Percentiles rank a stretch among this genome's conserved stretches.
Conservation (phyloP, 2,888 invertebrate species). For the Melinaea menophilus region DNA sequence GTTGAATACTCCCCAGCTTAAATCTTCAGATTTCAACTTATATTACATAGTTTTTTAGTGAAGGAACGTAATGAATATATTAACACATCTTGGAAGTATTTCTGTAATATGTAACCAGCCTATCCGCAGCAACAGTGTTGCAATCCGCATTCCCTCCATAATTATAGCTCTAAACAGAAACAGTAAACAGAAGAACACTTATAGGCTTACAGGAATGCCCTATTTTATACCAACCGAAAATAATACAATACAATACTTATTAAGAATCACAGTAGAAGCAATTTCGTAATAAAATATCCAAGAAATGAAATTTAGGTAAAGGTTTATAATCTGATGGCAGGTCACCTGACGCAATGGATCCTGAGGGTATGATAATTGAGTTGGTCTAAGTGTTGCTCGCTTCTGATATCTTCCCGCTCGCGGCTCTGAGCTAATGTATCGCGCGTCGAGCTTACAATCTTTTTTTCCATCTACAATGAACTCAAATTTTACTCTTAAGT, state of each 20-base stretch:
- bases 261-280: neutral
- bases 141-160: too few species aligned
- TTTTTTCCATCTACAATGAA: conserved; percentile 38
- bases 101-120: too few species aligned
- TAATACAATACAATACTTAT: neutral
- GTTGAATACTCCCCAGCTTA: too few species aligned
- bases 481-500: conserved; percentile 11
- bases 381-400: conserved; percentile 43
- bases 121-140: too few species aligned
- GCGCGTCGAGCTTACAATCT: conserved; percentile 43
- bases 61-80: too few species aligned
- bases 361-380: conserved; percentile 54
- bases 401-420: conserved; percentile 47
- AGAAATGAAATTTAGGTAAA: neutral
- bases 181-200: too few species aligned
- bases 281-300: neutral
- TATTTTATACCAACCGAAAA: neutral
- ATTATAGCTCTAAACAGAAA: too few species aligned
- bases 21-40: too few species aligned
- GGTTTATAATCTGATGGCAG: conserved; percentile 24
- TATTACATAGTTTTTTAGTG: too few species aligned
- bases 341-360: conserved; percentile 42
- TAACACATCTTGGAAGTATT: too few species aligned
- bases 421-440: conserved; percentile 51
- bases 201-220: neutral